Evolutionary conservation across 30 jellyfish, hydroid and myxozoan genomes (phyloP), one percentile per base, ranked within the genome.

Genomic region (Cassiopea andromeda): DNA sequence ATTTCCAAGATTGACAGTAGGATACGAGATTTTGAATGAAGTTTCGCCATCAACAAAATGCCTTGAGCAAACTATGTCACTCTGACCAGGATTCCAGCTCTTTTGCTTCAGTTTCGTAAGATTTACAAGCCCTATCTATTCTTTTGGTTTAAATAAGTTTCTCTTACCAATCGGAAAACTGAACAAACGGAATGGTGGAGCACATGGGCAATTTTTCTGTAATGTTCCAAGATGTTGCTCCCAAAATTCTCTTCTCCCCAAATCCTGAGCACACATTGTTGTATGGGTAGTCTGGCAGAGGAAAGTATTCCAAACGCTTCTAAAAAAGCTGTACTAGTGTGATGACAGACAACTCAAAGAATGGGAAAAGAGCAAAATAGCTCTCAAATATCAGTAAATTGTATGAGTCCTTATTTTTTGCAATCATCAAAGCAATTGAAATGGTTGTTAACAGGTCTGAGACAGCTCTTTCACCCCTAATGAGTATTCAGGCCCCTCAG

Each of bases 51-150:
- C 95, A 46, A 78, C 76, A 87, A 77, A 87, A 67, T 89, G 89
- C 8, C 45, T 73, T 68, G 92, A 57, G 75, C 96, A 89, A 48
- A 79, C 96, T 82, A 72, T 54, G 49, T 89, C 96, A 48, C 92
- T 82, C 69, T 81, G 85, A 50, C 92, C 82, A 16, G 96, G 96
- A 38, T 76, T 73, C 96, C 96, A 89, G 46, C 73, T 79, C 12
- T 27, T 19, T 12, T 58, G 19, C 7, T 19, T 19, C 57, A n/a
- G 77, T 38, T 43, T 76, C 68, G 19, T 69, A 7, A 86, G 82
- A 38, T 54, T 44, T 12, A 60, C 17, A 15, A 80, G 87, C 60
- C 81, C 48, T 27, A 87, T 68, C 92, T 77, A 87, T 64, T 78
- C 87, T 16, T 78, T 70, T 70, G 85, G 78, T 69, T 87, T 87